phyloP scores from a whole-genome alignment of 1,140 invertebrate species.

The Euura lappo region DNA sequence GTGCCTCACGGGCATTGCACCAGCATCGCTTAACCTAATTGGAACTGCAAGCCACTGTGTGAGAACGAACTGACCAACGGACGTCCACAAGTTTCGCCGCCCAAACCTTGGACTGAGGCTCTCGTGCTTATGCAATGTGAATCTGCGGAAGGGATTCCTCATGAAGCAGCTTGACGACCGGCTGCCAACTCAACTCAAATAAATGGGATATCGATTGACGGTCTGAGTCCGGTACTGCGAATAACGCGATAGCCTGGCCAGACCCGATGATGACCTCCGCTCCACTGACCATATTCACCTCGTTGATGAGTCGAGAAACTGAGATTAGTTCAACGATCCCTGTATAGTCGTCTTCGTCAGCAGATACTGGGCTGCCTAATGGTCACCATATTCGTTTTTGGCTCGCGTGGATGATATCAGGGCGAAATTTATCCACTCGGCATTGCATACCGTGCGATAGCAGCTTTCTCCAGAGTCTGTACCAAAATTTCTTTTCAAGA shows the following conservation, averaged over 20 bases:
- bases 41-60: not conserved
- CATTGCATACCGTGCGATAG: no score
- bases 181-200: conserved; percentile 2
- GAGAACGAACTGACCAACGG: not conserved
- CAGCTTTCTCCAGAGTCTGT: no score
- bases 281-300: conserved; percentile 1
- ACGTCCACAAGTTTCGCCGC: no score
- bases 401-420: no score
- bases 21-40: not conserved
- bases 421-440: no score
- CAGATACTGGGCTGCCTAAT: no score
- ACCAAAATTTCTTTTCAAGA: conserved; percentile 52
- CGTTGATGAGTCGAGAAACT: not conserved
- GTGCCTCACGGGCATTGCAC: not conserved
- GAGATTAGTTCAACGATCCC: no score
- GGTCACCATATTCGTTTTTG: no score
- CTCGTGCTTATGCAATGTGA: no score
- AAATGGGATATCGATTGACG: conserved; percentile 7
- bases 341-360: no score
- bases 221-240: not conserved
- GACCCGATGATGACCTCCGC: not conserved
- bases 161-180: not conserved
- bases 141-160: no score
- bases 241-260: not conserved
- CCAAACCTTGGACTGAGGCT: no score